Evolutionary conservation across 2,888 invertebrate genomes (phyloP), one percentile per base, ranked within the genome.

Genomic region (Himalopsyche japonica): DNA sequence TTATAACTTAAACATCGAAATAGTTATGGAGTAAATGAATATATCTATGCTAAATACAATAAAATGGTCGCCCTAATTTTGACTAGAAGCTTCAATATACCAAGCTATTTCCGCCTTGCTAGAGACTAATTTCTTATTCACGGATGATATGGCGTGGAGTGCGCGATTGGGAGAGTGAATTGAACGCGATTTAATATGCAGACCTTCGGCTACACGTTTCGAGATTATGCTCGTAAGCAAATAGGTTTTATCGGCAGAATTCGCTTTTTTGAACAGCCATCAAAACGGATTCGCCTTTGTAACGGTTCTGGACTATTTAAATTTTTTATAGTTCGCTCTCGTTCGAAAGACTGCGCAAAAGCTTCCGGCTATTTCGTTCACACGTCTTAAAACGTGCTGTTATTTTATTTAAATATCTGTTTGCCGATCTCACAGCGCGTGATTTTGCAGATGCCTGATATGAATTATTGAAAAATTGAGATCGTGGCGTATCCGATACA

Each of bases 111-210:
- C 57, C 20, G 24, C 20, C 37, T 43, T 78, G 20, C n/a, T 18
- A n/a, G 34, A 37, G n/a, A 43, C 78, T 78, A 37, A 78, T 78
- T 24, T 78, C 78, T 78, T 78, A 78, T 78, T 78, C 78, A 78
- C 24, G 32, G 34, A 6, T 78, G 78, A 78, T 78, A 78, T 37
- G 78, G 34, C 78, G 32, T 5, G 27, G 76, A 32, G 76, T 78
- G 78, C 20, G 57, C 57, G 57, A 57, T 57, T 57, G n/a, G n/a
- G 57, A 20, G 57, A 57, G 43, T 15, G 57, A 57, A 57, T 57
- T 57, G 57, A 57, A 24, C n/a, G 10, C 57, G 20, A 57, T 57
- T 57, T 57, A 57, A 57, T 57, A 57, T 57, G 57, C 57, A 57
- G 57, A 20, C 57, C 57, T 57, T 57, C 57, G 57, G 57, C 57